These are phyloP conservation scores for Paradoxurus hermaphroditus DNA, from an alignment of 2,113 vertebrate species.

Conservation along the genomic window DNA sequence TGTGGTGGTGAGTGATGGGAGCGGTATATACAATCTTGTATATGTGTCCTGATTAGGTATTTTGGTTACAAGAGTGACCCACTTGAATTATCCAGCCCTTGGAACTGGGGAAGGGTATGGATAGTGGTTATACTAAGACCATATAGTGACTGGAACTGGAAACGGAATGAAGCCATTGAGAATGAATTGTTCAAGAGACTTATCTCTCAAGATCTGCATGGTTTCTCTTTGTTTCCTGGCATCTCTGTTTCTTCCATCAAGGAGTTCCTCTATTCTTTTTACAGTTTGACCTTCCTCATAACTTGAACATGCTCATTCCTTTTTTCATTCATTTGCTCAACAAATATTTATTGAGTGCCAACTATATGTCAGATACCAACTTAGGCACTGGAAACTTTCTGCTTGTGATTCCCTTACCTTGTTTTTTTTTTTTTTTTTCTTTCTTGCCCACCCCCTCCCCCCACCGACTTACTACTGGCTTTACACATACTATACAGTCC, in stretches of 20 bases:
- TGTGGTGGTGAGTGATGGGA: neutral
- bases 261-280: conserved; percentile 19
- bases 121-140: neutral
- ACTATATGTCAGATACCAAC: neutral
- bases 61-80: neutral
- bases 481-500: neutral
- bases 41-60: neutral
- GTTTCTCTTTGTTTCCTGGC: neutral
- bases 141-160: neutral
- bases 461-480: neutral
- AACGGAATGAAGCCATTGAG: neutral
- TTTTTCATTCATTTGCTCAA: neutral
- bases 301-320: neutral
- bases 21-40: neutral
- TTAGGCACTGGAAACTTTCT: neutral
- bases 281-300: conserved; percentile 8
- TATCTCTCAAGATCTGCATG: neutral
- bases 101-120: neutral
- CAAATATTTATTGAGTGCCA: conserved; percentile 28
- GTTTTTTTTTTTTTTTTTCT: neutral
- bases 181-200: neutral
- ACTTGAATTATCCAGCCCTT: neutral
- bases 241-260: conserved; percentile 13
- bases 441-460: too few relatives aligned
- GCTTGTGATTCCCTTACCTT: neutral